Evolutionary conservation across 1,140 invertebrate genomes (phyloP).

Genomic region (Drosophila navojoa): DNA sequence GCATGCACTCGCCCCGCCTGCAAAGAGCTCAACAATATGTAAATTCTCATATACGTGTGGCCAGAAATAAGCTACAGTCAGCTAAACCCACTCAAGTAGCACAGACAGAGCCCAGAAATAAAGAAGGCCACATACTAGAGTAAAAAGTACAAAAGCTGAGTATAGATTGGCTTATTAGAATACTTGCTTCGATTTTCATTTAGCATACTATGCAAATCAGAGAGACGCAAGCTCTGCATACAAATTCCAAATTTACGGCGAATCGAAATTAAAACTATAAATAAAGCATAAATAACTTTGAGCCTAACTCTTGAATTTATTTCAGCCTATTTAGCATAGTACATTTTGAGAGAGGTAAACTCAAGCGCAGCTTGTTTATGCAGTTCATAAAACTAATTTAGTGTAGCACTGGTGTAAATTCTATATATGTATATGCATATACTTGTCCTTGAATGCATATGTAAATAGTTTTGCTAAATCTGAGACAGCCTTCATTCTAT

Average conservation of each 20-base stretch:
- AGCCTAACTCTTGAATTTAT: no score
- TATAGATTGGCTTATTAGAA: constrained; percentile 11
- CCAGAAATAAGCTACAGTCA: constrained; percentile 42
- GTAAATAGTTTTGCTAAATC: no score
- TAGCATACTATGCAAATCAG: not conserved
- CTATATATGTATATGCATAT: no score
- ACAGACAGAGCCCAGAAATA: not conserved
- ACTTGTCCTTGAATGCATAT: no score
- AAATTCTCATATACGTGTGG: constrained; percentile 34
- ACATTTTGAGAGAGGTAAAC: no score
- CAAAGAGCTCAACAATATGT: constrained; percentile 39
- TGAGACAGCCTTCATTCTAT: no score
- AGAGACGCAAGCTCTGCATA: not conserved
- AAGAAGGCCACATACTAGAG: not conserved
- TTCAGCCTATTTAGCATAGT: no score
- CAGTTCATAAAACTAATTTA: no score
- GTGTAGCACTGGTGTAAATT: no score
- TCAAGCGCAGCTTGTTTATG: no score
- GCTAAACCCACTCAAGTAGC: constrained; percentile 4
- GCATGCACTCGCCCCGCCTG: not conserved
- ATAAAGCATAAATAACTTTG: not conserved
- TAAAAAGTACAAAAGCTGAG: not conserved
- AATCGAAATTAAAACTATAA: not conserved
- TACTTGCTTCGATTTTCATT: constrained; percentile 2
- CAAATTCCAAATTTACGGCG: not conserved